Evolutionary conservation across 2,888 invertebrate genomes (phyloP).

Genomic region (Heliconius charithonia): DNA sequence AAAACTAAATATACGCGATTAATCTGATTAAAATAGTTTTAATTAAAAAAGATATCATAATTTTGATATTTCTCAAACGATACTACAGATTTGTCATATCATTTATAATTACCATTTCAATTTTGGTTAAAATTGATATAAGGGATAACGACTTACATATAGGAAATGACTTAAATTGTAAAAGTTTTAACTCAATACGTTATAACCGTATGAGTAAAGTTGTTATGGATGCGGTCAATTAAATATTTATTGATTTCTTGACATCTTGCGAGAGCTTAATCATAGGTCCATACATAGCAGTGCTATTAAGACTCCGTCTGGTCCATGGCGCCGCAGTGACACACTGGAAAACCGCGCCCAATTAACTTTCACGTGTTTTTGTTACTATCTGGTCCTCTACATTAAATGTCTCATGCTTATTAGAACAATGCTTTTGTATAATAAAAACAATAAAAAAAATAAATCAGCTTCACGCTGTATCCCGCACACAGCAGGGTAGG

Average conservation of each 20-base stretch:
- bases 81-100: too few relatives aligned
- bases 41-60: too few relatives aligned
- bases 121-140: too few relatives aligned
- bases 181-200: not conserved
- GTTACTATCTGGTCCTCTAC: not conserved
- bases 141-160: not conserved
- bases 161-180: not conserved
- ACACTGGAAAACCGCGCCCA: slow-evolving; percentile 33
- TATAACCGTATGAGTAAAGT: slow-evolving; percentile 14
- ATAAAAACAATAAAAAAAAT: too few relatives aligned
- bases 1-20: too few relatives aligned
- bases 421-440: not conserved
- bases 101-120: too few relatives aligned
- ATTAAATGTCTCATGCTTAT: not conserved
- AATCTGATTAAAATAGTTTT: too few relatives aligned
- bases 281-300: slow-evolving; percentile 27
- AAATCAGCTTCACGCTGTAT: too few relatives aligned
- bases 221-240: slow-evolving; percentile 19
- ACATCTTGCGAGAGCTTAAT: slow-evolving; percentile 21
- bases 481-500: too few relatives aligned
- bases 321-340: slow-evolving; percentile 30
- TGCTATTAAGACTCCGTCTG: slow-evolving; percentile 29
- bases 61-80: too few relatives aligned
- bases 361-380: slow-evolving; percentile 37
- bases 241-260: slow-evolving; percentile 29